Base-by-base conservation (phyloP, 2,113 vertebrate genomes). In the Agapornis roseicollis region DNA sequence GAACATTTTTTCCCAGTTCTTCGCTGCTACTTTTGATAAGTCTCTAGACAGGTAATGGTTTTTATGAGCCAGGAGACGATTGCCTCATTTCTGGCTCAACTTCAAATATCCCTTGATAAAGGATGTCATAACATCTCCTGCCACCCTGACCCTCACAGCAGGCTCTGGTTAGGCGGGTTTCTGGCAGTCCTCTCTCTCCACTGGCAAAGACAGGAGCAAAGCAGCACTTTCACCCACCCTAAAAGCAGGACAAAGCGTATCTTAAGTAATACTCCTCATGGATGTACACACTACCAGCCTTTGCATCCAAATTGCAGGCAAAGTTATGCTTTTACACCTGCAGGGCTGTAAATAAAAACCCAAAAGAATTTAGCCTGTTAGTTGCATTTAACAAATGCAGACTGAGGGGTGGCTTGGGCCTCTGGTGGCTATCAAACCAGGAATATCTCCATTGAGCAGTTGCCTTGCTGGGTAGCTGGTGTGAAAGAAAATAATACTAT, bases 41-140 rank as follows among this genome's bases (percentile, higher is more conserved):
- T 97, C 91, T 92, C n/a, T 27, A 78, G 33, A 74, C 77, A 90
- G 70, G 63, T 93, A 74, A 91, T 71, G 93, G 71, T 50, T 93
- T 90, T 58, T 77, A 79, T 23, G 58, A 92, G 37, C 47, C 79
- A 87, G 44, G 66, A 61, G 83, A 90, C 20, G 66, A 94, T 56
- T 63, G 55, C 41, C 58, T 96, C 23, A 13, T 83, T 96, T 97
- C 88, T 85, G 80, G 90, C 50, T 79, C 35, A 68, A 35, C n/a
- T 33, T 80, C 81, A 93, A 86, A 83, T 76, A 42, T 41, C 61
- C 69, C 61, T 74, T 88, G 65, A 70, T 17, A 92, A 31, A 85
- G 49, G 23, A 89, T 24, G 13, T 72, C 72, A 60, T 63, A 93
- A 90, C 90, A 55, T 35, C 47, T 72, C 20, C 42, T 27, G 41